Percentiles rank a stretch among this genome's conserved stretches.
phyloP scores from a whole-genome alignment of 2,888 invertebrate genomes.

The Cantharis flavilabris region DNA sequence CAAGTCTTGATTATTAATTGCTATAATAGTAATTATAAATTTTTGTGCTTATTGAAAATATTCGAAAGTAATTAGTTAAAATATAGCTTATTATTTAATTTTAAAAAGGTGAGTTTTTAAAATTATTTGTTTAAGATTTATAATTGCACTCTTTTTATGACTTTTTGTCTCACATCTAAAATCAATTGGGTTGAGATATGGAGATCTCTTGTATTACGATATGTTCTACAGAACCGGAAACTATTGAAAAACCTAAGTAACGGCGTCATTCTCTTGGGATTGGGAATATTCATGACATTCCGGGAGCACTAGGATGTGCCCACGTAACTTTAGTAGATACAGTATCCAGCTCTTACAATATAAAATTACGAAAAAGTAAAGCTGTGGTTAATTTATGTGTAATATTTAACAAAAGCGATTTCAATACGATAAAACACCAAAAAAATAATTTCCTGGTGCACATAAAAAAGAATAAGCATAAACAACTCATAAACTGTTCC shows the following conservation, averaged over 20 bases:
- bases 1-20: constrained; percentile 5
- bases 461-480: background rate
- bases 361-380: background rate
- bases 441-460: background rate
- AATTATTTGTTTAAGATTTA: background rate
- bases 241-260: background rate
- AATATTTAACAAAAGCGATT: background rate
- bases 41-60: background rate
- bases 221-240: background rate
- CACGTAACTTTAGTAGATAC: background rate
- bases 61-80: background rate
- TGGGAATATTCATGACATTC: background rate
- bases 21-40: background rate
- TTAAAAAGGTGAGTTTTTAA: background rate
- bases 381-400: background rate
- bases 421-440: background rate
- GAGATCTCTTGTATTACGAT: background rate
- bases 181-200: background rate
- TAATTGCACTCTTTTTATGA: background rate
- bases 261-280: background rate
- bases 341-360: background rate
- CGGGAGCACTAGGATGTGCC: background rate
- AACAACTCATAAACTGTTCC: background rate
- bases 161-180: background rate
- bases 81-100: background rate